Evolutionary conservation across 2,113 vertebrate species (phyloP), one percentile per base, ranked within the genome.

Genomic region (Regulus satrapa): DNA sequence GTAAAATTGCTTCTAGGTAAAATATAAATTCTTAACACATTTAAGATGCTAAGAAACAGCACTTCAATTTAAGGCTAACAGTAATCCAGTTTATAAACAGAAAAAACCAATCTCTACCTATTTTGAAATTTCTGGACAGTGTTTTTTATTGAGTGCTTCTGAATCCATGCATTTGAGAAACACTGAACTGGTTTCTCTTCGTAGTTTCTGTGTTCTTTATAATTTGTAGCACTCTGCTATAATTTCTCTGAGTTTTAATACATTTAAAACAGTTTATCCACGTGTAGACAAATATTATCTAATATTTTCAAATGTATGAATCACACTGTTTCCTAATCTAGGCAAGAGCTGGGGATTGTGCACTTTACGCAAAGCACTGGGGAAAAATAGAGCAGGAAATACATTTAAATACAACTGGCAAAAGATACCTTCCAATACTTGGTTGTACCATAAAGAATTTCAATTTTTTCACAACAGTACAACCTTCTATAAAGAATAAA

Each of bases 251-350:
- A 46, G 55, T 74, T 64, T 80, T 23, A 43, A 85, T 21, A 43
- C 8, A 40, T 74, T 74, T 55, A n/a, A 74, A 56, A 55, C 3
- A 48, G 15, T 56, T 74, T 29, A 56, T 40, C 24, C 59, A 56
- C 6, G 10, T 40, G 18, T 28, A 69, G 19, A 26, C 19, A 85
- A 80, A n/a, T 36, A 77, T 21, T 7, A 76, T 31, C 28, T 31
- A 69, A 4, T 40, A 76, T 23, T 43, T 58, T 51, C 12, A 59
- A 45, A 73, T 10, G 6, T 9, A 20, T 0, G 0, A 79, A 34
- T n/a, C 26, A 54, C 43, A 38, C 25, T 20, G 18, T 40, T 85
- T 72, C 32, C 36, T 56, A 45, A 61, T 28, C 19, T 41, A 80
- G 55, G 51, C 20, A 76, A 83, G 49, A 56, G 12, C 0, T 56